phyloP scores from a whole-genome alignment of 2,113 vertebrate species.

The Microtus pennsylvanicus region DNA sequence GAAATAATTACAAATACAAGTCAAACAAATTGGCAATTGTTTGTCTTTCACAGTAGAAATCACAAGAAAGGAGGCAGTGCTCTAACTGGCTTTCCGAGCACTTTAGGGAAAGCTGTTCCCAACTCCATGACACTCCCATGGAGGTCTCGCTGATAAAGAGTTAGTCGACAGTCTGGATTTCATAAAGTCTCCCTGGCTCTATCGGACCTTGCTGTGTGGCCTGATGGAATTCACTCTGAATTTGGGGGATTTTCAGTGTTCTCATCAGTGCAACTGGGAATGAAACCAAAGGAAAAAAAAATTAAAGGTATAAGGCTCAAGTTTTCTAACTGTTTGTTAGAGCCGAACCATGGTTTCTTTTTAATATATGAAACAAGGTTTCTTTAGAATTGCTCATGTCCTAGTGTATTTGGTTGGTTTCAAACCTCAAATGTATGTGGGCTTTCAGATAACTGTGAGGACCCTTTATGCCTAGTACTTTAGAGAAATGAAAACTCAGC shows the following conservation, averaged over 20 bases:
- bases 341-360: constrained; percentile 22
- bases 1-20: constrained; percentile 83
- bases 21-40: constrained; percentile 82
- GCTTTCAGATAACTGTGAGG: neutral
- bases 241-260: constrained; percentile 65
- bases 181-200: constrained; percentile 59
- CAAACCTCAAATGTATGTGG: neutral
- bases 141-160: constrained; percentile 69
- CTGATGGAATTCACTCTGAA: constrained; percentile 47
- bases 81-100: constrained; percentile 59
- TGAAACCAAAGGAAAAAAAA: constrained; percentile 5
- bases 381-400: neutral
- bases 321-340: neutral
- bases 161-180: constrained; percentile 60
- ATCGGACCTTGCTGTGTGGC: constrained; percentile 70
- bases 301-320: constrained; percentile 1
- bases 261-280: constrained; percentile 60
- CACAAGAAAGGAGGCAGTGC: constrained; percentile 58
- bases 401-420: neutral
- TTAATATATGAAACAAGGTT: neutral
- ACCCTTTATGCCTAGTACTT: neutral
- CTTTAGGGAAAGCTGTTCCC: constrained; percentile 54
- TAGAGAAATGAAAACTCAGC: constrained; percentile 4
- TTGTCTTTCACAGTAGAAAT: constrained; percentile 78
- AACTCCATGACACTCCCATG: constrained; percentile 64